A percentile compares a stretch with the other conserved stretches of the same genome.
These are phyloP conservation scores for Psix sp. DNA, from an alignment of 1,140 invertebrate genomes.

Conservation along the genomic window DNA sequence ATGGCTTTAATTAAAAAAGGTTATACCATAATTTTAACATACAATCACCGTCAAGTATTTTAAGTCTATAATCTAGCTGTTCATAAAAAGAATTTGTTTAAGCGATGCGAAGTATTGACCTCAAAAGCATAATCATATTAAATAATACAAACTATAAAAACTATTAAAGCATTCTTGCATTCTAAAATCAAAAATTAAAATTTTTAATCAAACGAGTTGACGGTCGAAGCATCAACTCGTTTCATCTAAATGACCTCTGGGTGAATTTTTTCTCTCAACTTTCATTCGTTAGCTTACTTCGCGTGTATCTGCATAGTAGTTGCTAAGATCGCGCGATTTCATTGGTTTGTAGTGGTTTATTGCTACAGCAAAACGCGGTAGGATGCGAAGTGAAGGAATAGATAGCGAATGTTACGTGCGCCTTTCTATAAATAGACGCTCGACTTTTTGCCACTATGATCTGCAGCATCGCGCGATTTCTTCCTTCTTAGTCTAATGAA, in stretches of 20 bases:
- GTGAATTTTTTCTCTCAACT: slow-evolving; percentile 26
- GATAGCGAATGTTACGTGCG: slow-evolving; percentile 34
- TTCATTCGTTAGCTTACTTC: slow-evolving; percentile 22
- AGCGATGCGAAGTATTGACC: too few species aligned
- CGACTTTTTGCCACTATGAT: slow-evolving; percentile 29
- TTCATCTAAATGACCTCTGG: slow-evolving; percentile 4
- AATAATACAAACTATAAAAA: too few species aligned
- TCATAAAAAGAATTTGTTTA: too few species aligned
- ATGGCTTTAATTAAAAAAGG: too few species aligned
- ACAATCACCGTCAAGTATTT: too few species aligned
- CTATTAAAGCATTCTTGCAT: too few species aligned
- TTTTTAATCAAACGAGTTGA: too few species aligned
- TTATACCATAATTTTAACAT: too few species aligned
- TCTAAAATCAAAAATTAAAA: too few species aligned
- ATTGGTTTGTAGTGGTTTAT: slow-evolving; percentile 40
- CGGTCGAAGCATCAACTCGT: slow-evolving; percentile 5
- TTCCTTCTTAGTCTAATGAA: slow-evolving; percentile 16
- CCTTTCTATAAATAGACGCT: slow-evolving; percentile 48
- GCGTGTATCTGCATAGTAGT: slow-evolving; percentile 36
- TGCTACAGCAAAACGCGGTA: slow-evolving; percentile 29
- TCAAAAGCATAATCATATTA: too few species aligned
- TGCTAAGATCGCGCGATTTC: slow-evolving; percentile 35
- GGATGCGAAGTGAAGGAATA: slow-evolving; percentile 19
- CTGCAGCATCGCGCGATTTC: slow-evolving; percentile 39
- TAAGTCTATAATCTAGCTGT: too few species aligned